Evolutionary conservation across 2,113 vertebrate genomes (phyloP).

Genomic region (Apodemus speciosus): DNA sequence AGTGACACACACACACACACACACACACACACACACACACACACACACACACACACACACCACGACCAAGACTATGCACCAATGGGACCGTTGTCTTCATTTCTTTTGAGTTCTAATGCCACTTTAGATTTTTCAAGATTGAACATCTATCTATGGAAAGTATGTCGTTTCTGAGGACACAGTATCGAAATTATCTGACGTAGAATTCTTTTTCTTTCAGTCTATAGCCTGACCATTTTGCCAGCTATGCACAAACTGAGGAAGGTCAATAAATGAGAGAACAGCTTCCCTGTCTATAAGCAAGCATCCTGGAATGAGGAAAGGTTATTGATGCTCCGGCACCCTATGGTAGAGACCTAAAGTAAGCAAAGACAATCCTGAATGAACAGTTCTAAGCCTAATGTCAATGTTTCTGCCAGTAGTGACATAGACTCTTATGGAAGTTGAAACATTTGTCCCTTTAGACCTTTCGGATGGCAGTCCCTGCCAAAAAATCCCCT

Average conservation of each 20-base stretch:
- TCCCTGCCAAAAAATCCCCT: slow-evolving; percentile 11
- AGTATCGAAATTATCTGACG: background rate
- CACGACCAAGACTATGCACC: too few relatives aligned
- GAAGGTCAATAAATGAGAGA: background rate
- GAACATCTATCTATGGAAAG: background rate
- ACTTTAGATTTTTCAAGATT: background rate
- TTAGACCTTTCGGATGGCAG: slow-evolving; percentile 33
- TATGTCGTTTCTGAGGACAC: background rate
- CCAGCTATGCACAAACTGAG: background rate
- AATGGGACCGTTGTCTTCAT: rapidly evolving
- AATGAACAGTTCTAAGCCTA: background rate
- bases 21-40: background rate
- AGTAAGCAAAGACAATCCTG: background rate
- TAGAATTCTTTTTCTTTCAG: background rate
- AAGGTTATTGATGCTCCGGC: background rate
- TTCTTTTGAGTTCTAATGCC: background rate
- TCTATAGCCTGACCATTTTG: background rate
- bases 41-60: too few relatives aligned
- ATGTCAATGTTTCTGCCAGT: background rate
- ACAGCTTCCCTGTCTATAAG: background rate
- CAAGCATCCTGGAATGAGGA: background rate
- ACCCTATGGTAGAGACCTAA: background rate
- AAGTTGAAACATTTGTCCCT: slow-evolving; percentile 32
- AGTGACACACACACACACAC: too few relatives aligned
- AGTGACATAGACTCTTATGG: background rate